A percentile compares a stretch with the other conserved stretches of the same genome.
Conservation (phyloP, 2,113 vertebrate genomes). For the Protobothrops mucrosquamatus region DNA sequence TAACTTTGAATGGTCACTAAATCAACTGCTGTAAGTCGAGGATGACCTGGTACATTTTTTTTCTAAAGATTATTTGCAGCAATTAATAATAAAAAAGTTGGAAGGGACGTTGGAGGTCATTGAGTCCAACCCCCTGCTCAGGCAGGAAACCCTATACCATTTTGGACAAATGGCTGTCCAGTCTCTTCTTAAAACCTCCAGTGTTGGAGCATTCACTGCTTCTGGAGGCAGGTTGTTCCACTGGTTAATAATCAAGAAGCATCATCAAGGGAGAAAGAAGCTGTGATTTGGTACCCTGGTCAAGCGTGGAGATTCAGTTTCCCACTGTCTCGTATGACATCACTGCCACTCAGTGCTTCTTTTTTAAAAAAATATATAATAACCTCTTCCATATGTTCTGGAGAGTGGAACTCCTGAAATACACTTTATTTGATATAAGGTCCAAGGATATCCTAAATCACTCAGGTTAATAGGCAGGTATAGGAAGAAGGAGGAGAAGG, state of each 20-base stretch:
- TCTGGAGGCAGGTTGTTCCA: no score
- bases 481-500: conserved; percentile 15
- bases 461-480: conserved; percentile 59
- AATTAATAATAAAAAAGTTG: no score
- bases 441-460: conserved; percentile 59
- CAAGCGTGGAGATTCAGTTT: neutral
- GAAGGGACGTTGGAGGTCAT: no score
- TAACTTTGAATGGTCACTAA: no score
- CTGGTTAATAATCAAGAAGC: conserved; percentile 21
- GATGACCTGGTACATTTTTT: neutral
- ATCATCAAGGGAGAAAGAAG: conserved; percentile 33
- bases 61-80: conserved; percentile 13
- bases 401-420: conserved; percentile 47
- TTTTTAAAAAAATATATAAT: conserved; percentile 44
- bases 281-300: conserved; percentile 47
- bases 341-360: conserved; percentile 42
- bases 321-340: conserved; percentile 49
- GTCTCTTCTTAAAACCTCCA: no score
- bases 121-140: no score
- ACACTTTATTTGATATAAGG: conserved; percentile 52
- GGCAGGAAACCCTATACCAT: no score
- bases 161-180: no score
- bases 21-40: no score
- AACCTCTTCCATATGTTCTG: conserved; percentile 61
- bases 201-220: no score